Base-by-base conservation (phyloP, 2,113 vertebrate genomes). In the Regulus satrapa region DNA sequence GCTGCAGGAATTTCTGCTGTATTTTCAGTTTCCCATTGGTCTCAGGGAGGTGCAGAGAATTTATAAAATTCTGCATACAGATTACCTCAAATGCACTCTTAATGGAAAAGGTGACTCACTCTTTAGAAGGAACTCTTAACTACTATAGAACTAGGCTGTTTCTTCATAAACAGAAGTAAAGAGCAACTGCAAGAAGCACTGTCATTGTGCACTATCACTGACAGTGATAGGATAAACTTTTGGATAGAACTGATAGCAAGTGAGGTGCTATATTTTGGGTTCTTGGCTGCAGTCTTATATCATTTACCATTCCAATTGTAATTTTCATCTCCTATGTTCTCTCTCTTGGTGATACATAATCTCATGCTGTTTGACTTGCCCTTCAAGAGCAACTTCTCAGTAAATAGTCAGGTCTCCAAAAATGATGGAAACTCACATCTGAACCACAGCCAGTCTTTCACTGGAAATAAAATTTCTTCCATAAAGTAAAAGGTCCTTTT, bases 161-260 rank as follows among this genome's bases (percentile, higher is more conserved):
- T 88, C 38, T 86, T 43, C 20, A 31, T 68, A 55, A 79, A 73
- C 49, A 62, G 41, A 68, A 78, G n/a, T 45, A 78, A 85, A 52
- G 2, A n/a, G 28, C 0, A 1, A 13, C 28, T 81, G 7, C 23
- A 40, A 6, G 61, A 46, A 4, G 49, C 16, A 7, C 24, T 61
- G 43, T 52, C 34, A 31, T 64, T 25, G 17, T n/a, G n/a, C n/a
- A n/a, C 63, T 86, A 29, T 11, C 36, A 40, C 46, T 52, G 48
- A 52, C 59, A 52, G 38, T 43, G 59, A 28, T 52, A 52, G 48
- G 31, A 59, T 75, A 38, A 48, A 75, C 43, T 46, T 75, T 79
- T 81, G 43, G 19, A 15, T 43, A 63, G 55, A 28, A n/a, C 38
- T n/a, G 29, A 40, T n/a, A 79, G 36, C 48, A 75, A 73, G 41